Percentiles rank a stretch among this genome's conserved stretches.
These are phyloP conservation scores for Psammodynastes pulverulentus DNA, from an alignment of 2,113 vertebrate species.

Conservation along the genomic window DNA sequence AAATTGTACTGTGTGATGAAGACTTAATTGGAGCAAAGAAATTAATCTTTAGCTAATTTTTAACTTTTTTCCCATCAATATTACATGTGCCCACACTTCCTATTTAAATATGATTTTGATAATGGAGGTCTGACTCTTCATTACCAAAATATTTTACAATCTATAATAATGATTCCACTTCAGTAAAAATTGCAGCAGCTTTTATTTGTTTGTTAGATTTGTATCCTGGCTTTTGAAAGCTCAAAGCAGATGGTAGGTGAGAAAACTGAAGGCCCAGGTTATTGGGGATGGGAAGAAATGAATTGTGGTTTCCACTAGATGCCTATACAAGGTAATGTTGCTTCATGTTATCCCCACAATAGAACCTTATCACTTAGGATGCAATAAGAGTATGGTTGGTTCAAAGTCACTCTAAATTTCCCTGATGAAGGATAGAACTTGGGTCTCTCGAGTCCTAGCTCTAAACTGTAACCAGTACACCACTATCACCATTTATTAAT, in stretches of 20 bases:
- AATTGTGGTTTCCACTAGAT: neutral
- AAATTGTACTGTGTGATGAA: neutral
- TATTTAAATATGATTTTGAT: neutral
- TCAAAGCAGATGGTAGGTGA: neutral
- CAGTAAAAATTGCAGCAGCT: neutral
- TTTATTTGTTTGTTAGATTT: neutral
- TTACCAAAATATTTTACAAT: neutral
- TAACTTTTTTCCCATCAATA: neutral
- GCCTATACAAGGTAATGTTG: neutral
- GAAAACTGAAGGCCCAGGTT: neutral
- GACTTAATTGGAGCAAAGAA: neutral
- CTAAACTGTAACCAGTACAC: neutral
- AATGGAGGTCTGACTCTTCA: neutral
- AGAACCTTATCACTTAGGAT: neutral
- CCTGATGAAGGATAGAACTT: neutral
- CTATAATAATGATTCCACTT: neutral
- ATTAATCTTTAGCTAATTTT: neutral
- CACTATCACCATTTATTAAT: neutral
- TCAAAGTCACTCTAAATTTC: neutral
- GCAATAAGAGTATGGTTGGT: neutral
- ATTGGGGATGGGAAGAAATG: neutral
- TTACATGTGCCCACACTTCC: neutral
- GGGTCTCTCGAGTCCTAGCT: neutral
- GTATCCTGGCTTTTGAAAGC: neutral
- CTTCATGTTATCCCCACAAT: neutral